Evolutionary conservation across 2,888 invertebrate genomes (phyloP).

Genomic region (Tenthredo mesomela): DNA sequence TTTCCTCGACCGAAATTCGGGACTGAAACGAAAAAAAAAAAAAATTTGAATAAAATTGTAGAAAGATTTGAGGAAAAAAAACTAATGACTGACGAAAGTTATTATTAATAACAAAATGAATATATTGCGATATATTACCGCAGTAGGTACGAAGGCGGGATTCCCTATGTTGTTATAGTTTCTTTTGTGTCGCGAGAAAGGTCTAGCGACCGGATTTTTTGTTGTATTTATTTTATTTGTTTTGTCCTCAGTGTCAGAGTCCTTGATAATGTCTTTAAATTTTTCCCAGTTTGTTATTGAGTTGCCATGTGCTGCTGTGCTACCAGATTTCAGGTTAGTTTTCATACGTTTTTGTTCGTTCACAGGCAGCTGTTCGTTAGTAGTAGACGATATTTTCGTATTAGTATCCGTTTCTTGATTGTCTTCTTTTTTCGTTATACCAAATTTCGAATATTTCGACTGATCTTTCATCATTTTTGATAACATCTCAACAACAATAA

Average conservation of each 20-base stretch:
- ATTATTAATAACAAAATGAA: background rate
- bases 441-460: background rate
- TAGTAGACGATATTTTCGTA: background rate
- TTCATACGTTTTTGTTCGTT: constrained; percentile 39
- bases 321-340: constrained; percentile 52
- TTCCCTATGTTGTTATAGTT: constrained; percentile 36
- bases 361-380: background rate
- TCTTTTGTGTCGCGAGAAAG: constrained; percentile 50
- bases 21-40: constrained; percentile 51
- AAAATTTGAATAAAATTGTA: background rate
- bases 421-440: background rate
- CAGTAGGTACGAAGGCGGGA: constrained; percentile 35
- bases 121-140: constrained; percentile 6
- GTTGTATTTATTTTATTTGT: constrained; percentile 57
- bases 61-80: too few species aligned
- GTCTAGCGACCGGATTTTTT: constrained; percentile 55
- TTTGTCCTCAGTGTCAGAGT: constrained; percentile 52
- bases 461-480: constrained; percentile 59
- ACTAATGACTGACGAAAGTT: background rate
- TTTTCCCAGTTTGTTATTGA: constrained; percentile 70
- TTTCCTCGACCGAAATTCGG: background rate
- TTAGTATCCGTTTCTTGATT: background rate
- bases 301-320: constrained; percentile 49
- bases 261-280: constrained; percentile 64
- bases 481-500: constrained; percentile 54